phyloP scores from a whole-genome alignment of 1,140 invertebrate genomes.

The Aradophagus sp. region DNA sequence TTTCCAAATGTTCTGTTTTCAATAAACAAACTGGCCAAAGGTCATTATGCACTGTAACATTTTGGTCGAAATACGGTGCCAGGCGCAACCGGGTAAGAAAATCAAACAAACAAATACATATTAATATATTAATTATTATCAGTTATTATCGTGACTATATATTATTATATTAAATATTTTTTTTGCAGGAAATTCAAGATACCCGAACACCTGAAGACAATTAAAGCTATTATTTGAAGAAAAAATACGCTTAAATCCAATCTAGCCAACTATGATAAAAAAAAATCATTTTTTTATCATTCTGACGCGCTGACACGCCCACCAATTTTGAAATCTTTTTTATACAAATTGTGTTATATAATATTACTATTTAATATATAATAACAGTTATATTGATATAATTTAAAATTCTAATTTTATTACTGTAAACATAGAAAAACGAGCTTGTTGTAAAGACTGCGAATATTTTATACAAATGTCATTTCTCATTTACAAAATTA shows the following conservation, averaged over 20 bases:
- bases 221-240: slow-evolving; percentile 43
- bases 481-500: too few relatives aligned
- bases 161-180: slow-evolving; percentile 2
- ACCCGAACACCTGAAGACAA: slow-evolving; percentile 71
- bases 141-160: too few relatives aligned
- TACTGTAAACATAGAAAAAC: too few relatives aligned
- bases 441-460: too few relatives aligned
- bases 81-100: slow-evolving; percentile 75
- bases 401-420: too few relatives aligned
- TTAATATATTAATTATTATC: background rate
- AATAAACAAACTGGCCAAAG: slow-evolving; percentile 91
- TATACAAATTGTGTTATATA: too few relatives aligned
- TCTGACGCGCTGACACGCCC: too few relatives aligned
- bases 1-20: slow-evolving; percentile 90
- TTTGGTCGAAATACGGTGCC: slow-evolving; percentile 91
- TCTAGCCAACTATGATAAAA: background rate
- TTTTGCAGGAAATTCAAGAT: slow-evolving; percentile 70
- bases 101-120: background rate
- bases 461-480: too few relatives aligned
- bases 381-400: too few relatives aligned
- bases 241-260: background rate
- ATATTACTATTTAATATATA: too few relatives aligned
- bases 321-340: too few relatives aligned
- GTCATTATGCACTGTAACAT: slow-evolving; percentile 83
- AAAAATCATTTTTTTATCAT: background rate